Percentiles rank a stretch among this genome's conserved stretches.
phyloP scores from a whole-genome alignment of 2,113 vertebrate species.

The Saguinus midas region DNA sequence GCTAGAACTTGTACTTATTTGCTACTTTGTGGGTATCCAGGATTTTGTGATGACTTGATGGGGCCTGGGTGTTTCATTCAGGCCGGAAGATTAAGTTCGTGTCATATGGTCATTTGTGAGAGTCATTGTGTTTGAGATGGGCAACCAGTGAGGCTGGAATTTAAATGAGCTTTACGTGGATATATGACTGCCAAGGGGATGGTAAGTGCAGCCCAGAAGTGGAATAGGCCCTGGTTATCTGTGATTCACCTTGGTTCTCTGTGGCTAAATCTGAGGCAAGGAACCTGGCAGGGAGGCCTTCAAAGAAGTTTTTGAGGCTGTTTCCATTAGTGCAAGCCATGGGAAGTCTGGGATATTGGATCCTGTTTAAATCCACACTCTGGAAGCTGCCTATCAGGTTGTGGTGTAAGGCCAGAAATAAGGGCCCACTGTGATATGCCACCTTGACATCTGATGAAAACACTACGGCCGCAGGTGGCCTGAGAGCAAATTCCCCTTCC shows the following conservation, averaged over 20 bases:
- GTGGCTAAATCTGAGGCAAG: not conserved
- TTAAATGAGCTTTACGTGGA: not conserved
- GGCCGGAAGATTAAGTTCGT: not conserved
- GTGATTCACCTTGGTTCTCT: not conserved
- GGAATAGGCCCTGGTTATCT: not conserved
- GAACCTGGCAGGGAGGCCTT: not conserved
- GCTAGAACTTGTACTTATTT: not conserved
- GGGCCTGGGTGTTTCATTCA: not conserved
- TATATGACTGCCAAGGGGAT: not conserved
- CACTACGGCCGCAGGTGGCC: not conserved
- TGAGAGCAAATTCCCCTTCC: not conserved
- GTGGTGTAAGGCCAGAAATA: not conserved
- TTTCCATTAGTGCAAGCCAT: not conserved
- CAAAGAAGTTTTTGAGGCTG: not conserved
- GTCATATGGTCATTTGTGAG: not conserved
- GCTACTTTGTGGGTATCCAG: not conserved
- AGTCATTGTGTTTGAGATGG: not conserved
- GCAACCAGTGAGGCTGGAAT: not conserved
- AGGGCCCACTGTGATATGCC: not conserved
- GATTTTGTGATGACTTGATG: not conserved
- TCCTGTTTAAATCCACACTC: not conserved
- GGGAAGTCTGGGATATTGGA: not conserved
- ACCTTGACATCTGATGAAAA: not conserved
- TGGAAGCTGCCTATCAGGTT: not conserved
- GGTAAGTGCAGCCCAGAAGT: not conserved